phyloP scores from a whole-genome alignment of 2,888 invertebrate species.

The Notocelia uddmanniana region DNA sequence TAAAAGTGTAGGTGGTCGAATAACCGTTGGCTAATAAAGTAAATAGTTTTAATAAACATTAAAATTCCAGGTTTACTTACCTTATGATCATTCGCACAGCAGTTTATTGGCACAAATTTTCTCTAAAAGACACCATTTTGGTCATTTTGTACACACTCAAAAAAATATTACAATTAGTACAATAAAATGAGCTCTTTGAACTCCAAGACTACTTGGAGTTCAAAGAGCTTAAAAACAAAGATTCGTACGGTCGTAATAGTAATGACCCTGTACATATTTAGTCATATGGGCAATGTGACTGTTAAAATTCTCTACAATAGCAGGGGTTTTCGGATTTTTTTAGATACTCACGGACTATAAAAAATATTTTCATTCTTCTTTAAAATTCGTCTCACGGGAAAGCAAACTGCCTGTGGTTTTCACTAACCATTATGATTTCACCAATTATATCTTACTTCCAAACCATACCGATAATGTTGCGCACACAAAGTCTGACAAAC shows the following conservation, averaged over 20 bases:
- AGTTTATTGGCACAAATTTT: neutral
- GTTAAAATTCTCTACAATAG: too few relatives aligned
- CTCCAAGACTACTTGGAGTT: too few relatives aligned
- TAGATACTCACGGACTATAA: too few relatives aligned
- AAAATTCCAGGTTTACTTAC: neutral
- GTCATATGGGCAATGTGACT: neutral
- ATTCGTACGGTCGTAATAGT: conserved; percentile 21
- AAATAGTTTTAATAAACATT: conserved; percentile 6
- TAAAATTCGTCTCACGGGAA: too few relatives aligned
- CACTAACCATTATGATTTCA: too few relatives aligned
- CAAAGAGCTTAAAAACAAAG: neutral
- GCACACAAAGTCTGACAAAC: too few relatives aligned
- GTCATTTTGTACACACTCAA: neutral
- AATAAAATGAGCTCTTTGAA: neutral
- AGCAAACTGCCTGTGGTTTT: too few relatives aligned
- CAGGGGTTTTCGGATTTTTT: too few relatives aligned
- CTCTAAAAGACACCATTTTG: neutral
- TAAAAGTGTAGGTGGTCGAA: conserved; percentile 14
- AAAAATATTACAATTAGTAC: neutral
- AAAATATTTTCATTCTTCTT: too few relatives aligned
- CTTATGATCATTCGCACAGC: conserved; percentile 7
- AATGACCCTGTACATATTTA: conserved; percentile 14
- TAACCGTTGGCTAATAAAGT: conserved; percentile 1
- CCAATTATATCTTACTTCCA: too few relatives aligned
- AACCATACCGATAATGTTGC: too few relatives aligned